Evolutionary conservation across 2,888 invertebrate species (phyloP).

Genomic region (Dicyrtomina minuta): DNA sequence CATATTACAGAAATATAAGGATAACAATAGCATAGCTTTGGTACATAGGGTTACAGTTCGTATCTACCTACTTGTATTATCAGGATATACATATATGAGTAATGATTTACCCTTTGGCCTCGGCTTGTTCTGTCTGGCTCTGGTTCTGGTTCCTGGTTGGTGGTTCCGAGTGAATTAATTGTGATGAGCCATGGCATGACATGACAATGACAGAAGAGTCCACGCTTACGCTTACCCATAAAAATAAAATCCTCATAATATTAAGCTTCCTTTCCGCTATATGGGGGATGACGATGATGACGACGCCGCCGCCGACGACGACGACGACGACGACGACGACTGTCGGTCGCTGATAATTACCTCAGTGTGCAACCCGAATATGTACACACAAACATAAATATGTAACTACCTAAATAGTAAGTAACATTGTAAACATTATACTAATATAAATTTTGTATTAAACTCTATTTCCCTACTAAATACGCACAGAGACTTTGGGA

Average conservation of each 20-base stretch:
- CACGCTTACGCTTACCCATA: neutral
- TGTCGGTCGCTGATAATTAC: too few relatives aligned
- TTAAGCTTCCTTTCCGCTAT: neutral
- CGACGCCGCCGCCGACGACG: too few relatives aligned
- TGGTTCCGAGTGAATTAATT: conserved; percentile 25
- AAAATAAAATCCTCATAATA: neutral
- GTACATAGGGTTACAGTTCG: neutral
- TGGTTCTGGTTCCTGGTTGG: neutral
- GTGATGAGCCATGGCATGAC: conserved; percentile 23
- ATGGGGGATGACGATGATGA: too few relatives aligned
- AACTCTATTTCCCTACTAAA: too few relatives aligned
- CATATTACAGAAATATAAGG: too few relatives aligned
- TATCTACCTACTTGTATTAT: neutral
- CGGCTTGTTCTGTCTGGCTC: neutral
- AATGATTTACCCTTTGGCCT: neutral
- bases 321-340: too few relatives aligned
- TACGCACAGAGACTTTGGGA: neutral
- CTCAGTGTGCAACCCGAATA: neutral
- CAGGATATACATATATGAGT: neutral
- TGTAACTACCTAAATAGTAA: neutral
- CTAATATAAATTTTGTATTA: too few relatives aligned
- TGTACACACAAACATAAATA: neutral
- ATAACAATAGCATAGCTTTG: too few relatives aligned
- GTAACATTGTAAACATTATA: neutral
- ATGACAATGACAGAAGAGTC: neutral